Base-by-base conservation (phyloP, 2,113 vertebrate genomes). In the Leuciscus idus region DNA sequence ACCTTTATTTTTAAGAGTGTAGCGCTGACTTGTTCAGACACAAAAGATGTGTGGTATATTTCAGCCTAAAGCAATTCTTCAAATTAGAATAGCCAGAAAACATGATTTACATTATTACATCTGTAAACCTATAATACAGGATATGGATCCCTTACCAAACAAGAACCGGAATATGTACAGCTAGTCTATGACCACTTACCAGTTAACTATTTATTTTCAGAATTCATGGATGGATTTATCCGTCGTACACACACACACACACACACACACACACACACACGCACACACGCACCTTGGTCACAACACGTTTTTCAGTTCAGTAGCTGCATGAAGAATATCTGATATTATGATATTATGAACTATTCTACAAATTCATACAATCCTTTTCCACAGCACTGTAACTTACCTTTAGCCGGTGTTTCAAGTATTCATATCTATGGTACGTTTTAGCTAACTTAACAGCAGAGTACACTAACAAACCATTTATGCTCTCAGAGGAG, bases 371-470 rank as follows among this genome's bases (percentile, higher is more conserved):
- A 13, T n/a, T 72, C 19, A 61, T 64, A 62, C 30, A 26, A 68
- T 68, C 21, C 12, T 88, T 84, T 81, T 86, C 30, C 9, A 21
- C 28, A 5, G 23, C 21, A 57, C 55, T 57, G 19, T 57, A 19
- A 9, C 61, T 43, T 68, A 76, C 61, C 28, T 75, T 43, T 23
- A 80, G 26, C 23, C 33, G 6, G 46, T 59, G 43, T 36, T 83
- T 86, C 72, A 86, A 80, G 84, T 80, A 82, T 46, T 81, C 6
- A 36, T 76, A 50, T 81, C 43, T 59, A 81, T 43, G 46, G 26
- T 50, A 36, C 6, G 43, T 17, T 23, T 85, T 12, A n/a, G 61
- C 10, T 48, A 33, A 55, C 46, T 48, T 30, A 15, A 72, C 57
- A 70, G 28, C 70, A 74, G 30, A 68, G 11, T 77, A 43, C 15